A percentile compares a stretch with the other conserved stretches of the same genome.
Conservation (phyloP, 2,113 vertebrate species). For the Hepsetus odoe region DNA sequence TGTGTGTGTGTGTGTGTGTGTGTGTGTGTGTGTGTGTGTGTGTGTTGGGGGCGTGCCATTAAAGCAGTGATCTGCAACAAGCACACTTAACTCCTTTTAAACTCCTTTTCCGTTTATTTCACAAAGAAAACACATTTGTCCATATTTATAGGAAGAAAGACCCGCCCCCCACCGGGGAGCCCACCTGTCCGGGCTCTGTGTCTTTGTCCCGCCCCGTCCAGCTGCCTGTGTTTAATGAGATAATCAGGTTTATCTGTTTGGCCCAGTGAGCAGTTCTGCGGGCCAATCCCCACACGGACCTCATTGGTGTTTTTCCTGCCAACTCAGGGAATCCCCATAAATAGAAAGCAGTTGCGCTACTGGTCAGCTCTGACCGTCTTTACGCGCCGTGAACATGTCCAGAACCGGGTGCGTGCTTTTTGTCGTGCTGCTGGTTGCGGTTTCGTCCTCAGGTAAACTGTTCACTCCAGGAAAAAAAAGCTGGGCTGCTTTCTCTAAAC, state of each 20-base stretch:
- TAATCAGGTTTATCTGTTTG: slow-evolving; percentile 15
- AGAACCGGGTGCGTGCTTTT: background rate
- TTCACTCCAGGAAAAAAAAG: background rate
- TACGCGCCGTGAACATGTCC: background rate
- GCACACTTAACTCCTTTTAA: too few species aligned
- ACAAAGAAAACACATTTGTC: too few species aligned
- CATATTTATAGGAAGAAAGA: too few species aligned
- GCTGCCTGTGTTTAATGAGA: slow-evolving; percentile 38
- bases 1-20: too few species aligned
- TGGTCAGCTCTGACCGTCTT: background rate
- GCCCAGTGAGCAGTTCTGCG: background rate
- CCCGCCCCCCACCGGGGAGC: too few species aligned
- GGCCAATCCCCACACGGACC: background rate
- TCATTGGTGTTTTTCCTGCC: background rate
- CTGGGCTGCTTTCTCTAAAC: background rate
- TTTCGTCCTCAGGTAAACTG: slow-evolving; percentile 25
- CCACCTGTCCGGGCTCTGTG: too few species aligned
- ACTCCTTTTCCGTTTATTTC: too few species aligned
- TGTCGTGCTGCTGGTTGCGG: background rate
- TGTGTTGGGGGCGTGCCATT: too few species aligned
- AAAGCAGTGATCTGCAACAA: too few species aligned
- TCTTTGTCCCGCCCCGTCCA: too few species aligned
- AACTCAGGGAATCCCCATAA: background rate
- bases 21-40: too few species aligned
- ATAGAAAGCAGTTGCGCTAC: background rate